A percentile compares a stretch with the other conserved stretches of the same genome.
These are phyloP conservation scores for Natator depressus DNA, from an alignment of 2,113 vertebrate genomes.

Conservation along the genomic window DNA sequence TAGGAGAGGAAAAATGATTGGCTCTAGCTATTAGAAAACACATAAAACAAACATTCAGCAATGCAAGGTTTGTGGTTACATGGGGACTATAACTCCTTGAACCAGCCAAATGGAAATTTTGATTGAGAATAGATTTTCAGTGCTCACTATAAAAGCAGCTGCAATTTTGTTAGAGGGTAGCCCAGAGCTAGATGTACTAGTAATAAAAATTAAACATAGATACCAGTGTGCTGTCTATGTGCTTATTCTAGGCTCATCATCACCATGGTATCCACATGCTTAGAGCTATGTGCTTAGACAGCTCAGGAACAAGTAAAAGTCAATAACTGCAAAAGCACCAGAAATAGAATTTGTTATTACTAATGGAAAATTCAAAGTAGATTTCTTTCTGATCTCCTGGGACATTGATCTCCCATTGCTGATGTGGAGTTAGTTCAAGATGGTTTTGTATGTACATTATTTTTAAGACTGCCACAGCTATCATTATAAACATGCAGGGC, in stretches of 20 bases:
- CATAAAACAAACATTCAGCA: not conserved
- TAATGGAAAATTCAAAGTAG: not conserved
- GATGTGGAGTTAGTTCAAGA: not conserved
- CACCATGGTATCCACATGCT: not conserved
- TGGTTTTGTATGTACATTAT: not conserved
- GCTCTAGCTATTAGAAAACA: conserved; percentile 20
- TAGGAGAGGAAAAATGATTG: conserved; percentile 14
- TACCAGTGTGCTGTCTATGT: not conserved
- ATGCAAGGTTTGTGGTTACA: conserved; percentile 30
- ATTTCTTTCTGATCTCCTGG: not conserved
- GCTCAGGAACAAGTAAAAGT: not conserved
- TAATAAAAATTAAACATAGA: conserved; percentile 8
- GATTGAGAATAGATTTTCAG: not conserved
- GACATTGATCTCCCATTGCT: not conserved
- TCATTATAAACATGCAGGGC: not conserved
- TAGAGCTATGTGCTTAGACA: not conserved
- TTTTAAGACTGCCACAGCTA: not conserved
- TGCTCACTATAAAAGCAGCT: not conserved
- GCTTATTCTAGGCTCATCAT: not conserved
- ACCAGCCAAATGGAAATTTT: not conserved
- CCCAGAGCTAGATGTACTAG: not conserved
- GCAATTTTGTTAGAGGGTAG: not conserved
- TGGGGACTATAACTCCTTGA: not conserved
- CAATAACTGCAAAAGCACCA: not conserved
- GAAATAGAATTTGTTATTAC: not conserved